Base-by-base conservation (phyloP, 2,113 vertebrate species). In the Struthio camelus region DNA sequence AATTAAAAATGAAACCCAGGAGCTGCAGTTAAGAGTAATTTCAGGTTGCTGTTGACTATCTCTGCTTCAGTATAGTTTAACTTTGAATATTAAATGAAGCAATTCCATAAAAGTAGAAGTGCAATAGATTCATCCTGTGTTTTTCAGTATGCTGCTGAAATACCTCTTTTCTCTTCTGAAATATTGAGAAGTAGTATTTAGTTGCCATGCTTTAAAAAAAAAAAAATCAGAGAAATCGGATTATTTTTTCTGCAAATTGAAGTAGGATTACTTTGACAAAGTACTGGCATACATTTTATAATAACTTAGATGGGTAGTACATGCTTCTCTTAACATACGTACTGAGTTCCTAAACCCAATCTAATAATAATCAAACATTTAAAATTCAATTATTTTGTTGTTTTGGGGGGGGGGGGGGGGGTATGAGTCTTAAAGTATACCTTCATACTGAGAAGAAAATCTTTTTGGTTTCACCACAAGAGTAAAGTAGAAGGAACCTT, bases 31-130 rank as follows among this genome's bases (percentile, higher is more conserved):
- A 72, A 85, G 53, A 85, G 24, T 72, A 0, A 0, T 61, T 59
- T 80, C 42, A 46, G 20, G 18, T 51, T 80, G 48, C 46, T 23
- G 18, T 20, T 77, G 34, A 24, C 24, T 90, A 46, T 76, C 34
- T 24, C 67, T 73, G 24, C 6, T 67, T 85, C 34, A 6, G 7
- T 64, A 11, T 46, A 50, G 11, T 59, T 86, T 66, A 46, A 16
- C 58, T 89, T 50, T 27, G 28, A 58, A 6, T 62, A 61, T 58
- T 70, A 30, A 20, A 14, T 83, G 73, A 83, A 34, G 18, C 19
- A 83, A 73, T 86, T 77, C n/a, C 42, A 56, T n/a, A 70, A 88
- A 88, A 80, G 14, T 58, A 83, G n/a, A 90, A 69, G 46, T 85
- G 10, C 28, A 62, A 1, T 48, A 58, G 9, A 2, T 65, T 70